Base-by-base conservation (phyloP, 64 coral and sea anemone species). In the Montipora capricornis region DNA sequence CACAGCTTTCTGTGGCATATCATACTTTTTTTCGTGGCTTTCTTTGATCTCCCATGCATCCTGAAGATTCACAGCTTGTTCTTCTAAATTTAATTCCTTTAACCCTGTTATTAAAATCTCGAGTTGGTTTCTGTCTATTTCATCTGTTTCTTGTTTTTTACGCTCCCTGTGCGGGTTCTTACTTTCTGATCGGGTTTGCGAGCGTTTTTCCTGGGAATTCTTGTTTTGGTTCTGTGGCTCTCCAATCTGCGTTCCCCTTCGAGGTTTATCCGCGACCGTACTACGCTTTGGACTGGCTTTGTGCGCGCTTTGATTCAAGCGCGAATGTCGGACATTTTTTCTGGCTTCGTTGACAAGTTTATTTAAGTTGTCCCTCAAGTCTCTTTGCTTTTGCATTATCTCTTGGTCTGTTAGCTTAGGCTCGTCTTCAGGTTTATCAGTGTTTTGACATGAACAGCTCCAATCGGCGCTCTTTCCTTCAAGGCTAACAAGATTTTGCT, bases 331-430 rank as follows among this genome's bases (percentile, higher is more conserved):
- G 11, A 86, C 45, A 20, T 5, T 50, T 19, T 73, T 86, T 14
- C 82, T 86, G 4, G 64, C 82, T 49, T 86, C 66, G 8, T 86
- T 86, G 8, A 86, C 17, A 49, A 86, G 47, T 70, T 70, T 44
- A 8, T n/a, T 68, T 13, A 86, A 86, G 48, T 20, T 73, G 8
- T 71, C 68, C 66, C 82, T 86, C 47, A 86, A 73, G 49, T 10
- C 62, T 69, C 8, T 7, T 70, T 86, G 16, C 47, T 86, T 86
- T 86, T 86, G 44, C 45, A 20, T 71, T 8, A 86, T 73, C 4
- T 85, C 82, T 24, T 15, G 62, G 2, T 85, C 44, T n/a, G 82
- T 67, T 45, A 71, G 5, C 68, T 19, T n/a, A 16, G 45, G 44
- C 8, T 86, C 37, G 2, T 46, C 45, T 19, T 17, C 13, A 49